These are phyloP conservation scores for Smittia aterrima DNA, from an alignment of 2,888 invertebrate species.

Conservation along the genomic window DNA sequence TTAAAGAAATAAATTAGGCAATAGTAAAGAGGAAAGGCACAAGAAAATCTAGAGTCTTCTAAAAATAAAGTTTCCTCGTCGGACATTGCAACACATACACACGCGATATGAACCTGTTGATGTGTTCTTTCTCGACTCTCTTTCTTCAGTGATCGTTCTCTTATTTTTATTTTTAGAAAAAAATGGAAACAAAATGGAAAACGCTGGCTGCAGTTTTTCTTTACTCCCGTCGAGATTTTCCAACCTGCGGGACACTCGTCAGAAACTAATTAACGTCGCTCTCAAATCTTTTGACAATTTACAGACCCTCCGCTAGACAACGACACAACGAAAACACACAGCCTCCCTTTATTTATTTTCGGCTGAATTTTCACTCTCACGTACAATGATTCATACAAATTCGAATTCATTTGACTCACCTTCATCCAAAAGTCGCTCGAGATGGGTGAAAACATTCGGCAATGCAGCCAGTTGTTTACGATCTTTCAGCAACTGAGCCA, in stretches of 20 bases:
- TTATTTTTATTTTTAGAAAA: constrained; percentile 37
- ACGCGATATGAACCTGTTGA: constrained; percentile 38
- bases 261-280: constrained; percentile 31
- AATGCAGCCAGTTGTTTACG: constrained; percentile 99
- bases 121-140: background rate
- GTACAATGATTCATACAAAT: background rate
- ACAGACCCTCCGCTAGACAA: constrained; percentile 16
- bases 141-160: background rate
- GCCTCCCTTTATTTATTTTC: background rate
- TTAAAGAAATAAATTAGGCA: background rate
- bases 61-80: constrained; percentile 30
- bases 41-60: background rate
- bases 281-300: constrained; percentile 20
- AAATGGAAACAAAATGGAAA: constrained; percentile 42
- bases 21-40: background rate
- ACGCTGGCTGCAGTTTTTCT: constrained; percentile 25
- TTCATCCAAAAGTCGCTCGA: constrained; percentile 98
- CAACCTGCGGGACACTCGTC: background rate
- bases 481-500: constrained; percentile 99
- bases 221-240: constrained; percentile 13
- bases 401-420: constrained; percentile 64
- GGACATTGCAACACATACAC: constrained; percentile 39
- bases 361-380: background rate
- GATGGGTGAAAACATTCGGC: constrained; percentile 99
- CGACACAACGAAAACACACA: no score